A percentile compares a stretch with the other conserved stretches of the same genome.
phyloP scores from a whole-genome alignment of 2,797 vertebrate genomes.

The Melanotaenia boesemani region DNA sequence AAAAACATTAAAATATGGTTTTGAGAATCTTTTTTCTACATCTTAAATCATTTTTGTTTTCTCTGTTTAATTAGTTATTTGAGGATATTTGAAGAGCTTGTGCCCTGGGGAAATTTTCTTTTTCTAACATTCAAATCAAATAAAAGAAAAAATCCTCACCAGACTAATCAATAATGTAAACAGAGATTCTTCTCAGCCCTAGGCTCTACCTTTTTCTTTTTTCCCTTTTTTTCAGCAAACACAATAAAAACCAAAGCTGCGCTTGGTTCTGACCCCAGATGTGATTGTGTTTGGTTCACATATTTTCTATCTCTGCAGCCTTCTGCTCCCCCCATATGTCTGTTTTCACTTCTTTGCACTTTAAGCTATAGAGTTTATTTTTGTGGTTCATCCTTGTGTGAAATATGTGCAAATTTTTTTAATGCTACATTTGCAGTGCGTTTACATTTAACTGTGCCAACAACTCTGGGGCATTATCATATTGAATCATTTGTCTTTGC shows the following conservation, averaged over 20 bases:
- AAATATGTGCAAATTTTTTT: constrained; percentile 39
- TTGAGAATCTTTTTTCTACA: background rate
- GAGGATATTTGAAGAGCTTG: constrained; percentile 5
- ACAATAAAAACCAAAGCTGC: constrained; percentile 32
- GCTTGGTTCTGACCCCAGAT: constrained; percentile 62
- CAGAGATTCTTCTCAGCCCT: constrained; percentile 10
- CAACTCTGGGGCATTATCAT: constrained; percentile 31
- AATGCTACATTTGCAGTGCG: constrained; percentile 35
- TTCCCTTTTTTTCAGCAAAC: constrained; percentile 39
- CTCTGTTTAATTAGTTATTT: constrained; percentile 12
- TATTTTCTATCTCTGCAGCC: constrained; percentile 62
- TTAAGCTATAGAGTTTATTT: constrained; percentile 41
- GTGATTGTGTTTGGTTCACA: constrained; percentile 69
- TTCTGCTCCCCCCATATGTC: constrained; percentile 60
- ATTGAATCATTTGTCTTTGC: constrained; percentile 43
- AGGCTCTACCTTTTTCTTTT: constrained; percentile 31
- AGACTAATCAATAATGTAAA: constrained; percentile 41
- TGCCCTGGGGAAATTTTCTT: constrained; percentile 5
- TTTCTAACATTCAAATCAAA: constrained; percentile 23
- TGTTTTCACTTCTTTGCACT: constrained; percentile 48
- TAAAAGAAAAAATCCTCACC: constrained; percentile 13
- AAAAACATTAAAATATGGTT: no score
- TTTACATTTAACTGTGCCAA: constrained; percentile 17
- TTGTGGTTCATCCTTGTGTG: constrained; percentile 39
- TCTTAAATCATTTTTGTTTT: background rate